Base-by-base conservation (phyloP, 2,113 vertebrate species). In the Pogonocichla stellata region DNA sequence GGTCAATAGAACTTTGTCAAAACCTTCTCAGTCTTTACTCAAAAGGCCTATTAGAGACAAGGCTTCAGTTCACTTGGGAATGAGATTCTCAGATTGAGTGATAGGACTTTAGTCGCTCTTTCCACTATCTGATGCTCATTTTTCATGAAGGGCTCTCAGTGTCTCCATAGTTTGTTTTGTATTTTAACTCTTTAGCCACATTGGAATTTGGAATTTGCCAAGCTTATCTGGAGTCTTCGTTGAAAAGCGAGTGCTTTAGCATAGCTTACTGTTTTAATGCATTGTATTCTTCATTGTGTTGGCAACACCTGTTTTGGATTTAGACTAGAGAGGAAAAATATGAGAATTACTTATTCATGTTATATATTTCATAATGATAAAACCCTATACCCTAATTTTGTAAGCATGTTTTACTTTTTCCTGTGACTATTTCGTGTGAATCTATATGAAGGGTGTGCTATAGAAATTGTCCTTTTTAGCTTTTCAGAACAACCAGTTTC, bases 1-100 rank as follows among this genome's bases (percentile, higher is more conserved):
- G 29, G 87, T 90, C 87, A 87, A 85, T 85, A 85, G 61, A 65
- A 25, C 42, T 89, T 75, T 80, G 53, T 81, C 77, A 90, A 93
- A 93, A 83, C 50, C 54, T 85, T 80, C 56, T 88, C 40, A 74
- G 0, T 91, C 69, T 89, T 80, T 48, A 58, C 87, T 80, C 54
- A 58, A 24, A 75, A 91, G 19, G 22, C 12, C 1, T 74, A 12
- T 79, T 61, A 19, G 50, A 94, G 62, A 67, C 73, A 89, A 61
- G 33, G 22, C 58, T 94, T 48, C 91, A 48, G 95, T 92, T 94
- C 66, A 34, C 11, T 79, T 80, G 34, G 29, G 54, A 88, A 73
- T 66, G 82, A 83, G 71, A 47, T 47, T 94, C 74, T 88, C 50
- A 80, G 28, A 24, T 12, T 72, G 79, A 91, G 67, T 51, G 54